phyloP scores from a whole-genome alignment of 2,888 invertebrate genomes.

The Steinernema carpocapsae region DNA sequence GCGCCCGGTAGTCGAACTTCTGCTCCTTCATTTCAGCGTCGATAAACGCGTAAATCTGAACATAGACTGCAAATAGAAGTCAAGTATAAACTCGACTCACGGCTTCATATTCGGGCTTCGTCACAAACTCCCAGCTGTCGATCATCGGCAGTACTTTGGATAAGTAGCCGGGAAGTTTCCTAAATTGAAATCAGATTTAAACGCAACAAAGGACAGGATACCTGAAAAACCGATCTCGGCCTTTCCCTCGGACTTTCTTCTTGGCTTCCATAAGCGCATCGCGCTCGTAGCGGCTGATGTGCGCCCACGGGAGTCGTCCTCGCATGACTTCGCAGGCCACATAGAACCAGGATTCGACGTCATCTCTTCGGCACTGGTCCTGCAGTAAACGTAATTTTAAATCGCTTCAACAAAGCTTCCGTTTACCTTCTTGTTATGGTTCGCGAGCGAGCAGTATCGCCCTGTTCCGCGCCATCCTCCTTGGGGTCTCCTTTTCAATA shows the following conservation, averaged over 20 bases:
- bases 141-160: not conserved
- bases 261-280: not conserved
- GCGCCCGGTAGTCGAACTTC: not conserved
- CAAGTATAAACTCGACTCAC: not conserved
- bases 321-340: slow-evolving; percentile 10
- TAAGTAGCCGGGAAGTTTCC: slow-evolving; percentile 26
- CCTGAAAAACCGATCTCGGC: not conserved
- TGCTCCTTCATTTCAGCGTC: slow-evolving; percentile 12
- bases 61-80: not conserved
- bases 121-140: not conserved
- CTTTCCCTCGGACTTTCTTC: not conserved
- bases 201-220: not conserved
- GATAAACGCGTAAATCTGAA: slow-evolving; percentile 4
- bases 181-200: slow-evolving; percentile 9
- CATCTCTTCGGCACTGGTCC: slow-evolving; percentile 35
- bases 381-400: not conserved
- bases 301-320: slow-evolving; percentile 9
- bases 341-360: slow-evolving; percentile 39
- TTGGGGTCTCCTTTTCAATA: not conserved
- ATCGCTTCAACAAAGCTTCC: slow-evolving; percentile 5
- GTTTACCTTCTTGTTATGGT: not conserved
- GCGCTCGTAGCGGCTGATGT: not conserved
- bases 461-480: slow-evolving; percentile 26
- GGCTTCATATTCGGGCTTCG: not conserved
- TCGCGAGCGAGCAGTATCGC: slow-evolving; percentile 3